Conservation (phyloP, 2,113 vertebrate species). For the Cnemophilus loriae region DNA sequence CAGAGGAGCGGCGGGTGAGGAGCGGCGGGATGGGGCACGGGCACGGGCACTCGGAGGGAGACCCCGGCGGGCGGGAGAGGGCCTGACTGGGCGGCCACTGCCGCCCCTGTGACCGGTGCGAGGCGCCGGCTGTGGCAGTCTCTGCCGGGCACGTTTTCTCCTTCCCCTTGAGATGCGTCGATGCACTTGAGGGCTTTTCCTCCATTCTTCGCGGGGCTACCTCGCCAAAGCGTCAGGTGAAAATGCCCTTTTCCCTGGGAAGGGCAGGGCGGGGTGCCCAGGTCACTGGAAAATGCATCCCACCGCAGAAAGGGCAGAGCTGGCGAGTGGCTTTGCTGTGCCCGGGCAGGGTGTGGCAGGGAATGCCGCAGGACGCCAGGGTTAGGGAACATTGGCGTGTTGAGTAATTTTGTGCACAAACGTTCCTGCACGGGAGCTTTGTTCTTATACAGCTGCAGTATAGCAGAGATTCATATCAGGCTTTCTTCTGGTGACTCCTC, state of each 20-base stretch:
- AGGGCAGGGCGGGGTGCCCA: rapidly evolving
- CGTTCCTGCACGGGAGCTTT: not conserved
- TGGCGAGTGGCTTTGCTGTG: not conserved
- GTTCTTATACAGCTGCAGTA: rapidly evolving
- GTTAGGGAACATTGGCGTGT: rapidly evolving
- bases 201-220: rapidly evolving
- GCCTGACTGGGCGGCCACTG: rapidly evolving
- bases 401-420: rapidly evolving
- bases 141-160: not conserved
- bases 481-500: not conserved
- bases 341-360: not conserved
- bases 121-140: not conserved
- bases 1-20: not conserved
- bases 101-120: not conserved
- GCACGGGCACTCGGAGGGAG: too few species aligned
- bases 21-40: not conserved
- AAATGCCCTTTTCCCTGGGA: not conserved
- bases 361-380: not conserved
- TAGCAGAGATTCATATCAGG: rapidly evolving
- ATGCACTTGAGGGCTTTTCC: not conserved
- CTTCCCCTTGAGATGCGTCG: too few species aligned
- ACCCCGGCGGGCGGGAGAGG: not conserved
- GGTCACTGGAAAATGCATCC: rapidly evolving
- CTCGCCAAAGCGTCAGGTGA: rapidly evolving
- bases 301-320: not conserved